Base-by-base conservation (phyloP, 2,113 vertebrate species). In the Thalassoma bifasciatum region DNA sequence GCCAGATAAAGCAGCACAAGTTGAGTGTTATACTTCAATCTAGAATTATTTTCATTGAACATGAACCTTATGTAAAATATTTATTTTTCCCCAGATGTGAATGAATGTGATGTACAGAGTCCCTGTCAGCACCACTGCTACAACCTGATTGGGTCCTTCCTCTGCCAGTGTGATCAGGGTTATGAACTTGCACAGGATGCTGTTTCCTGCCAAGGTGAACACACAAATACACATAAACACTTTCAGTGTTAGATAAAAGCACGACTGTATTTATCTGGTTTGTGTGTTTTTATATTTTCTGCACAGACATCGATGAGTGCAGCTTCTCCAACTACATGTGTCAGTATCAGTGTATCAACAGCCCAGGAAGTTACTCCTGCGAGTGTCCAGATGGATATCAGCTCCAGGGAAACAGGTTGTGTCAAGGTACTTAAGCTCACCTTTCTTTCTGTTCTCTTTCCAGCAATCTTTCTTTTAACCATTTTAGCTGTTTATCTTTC, bases 331-430 rank as follows among this genome's bases (percentile, higher is more conserved):
- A 91, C 86, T 98, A 96, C 63, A 72, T 97, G 66, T 99, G 97
- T 82, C 96, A 98, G 62, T 97, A 95, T 79, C 96, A 97, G 50
- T 99, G 97, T 87, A 93, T 97, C 56, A 99, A 99, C 21, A 95
- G 92, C 81, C 96, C 96, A 57, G 97, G 97, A 38, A 95, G 95
- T 80, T 99, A 96, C 87, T 94, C 95, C 0, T 99, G 97, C 2
- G 89, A 95, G 81, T 99, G 97, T 78, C 97, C 97, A 3, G 95
- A 97, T 30, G 97, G 97, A 76, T 99, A 98, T 88, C 95, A 97
- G 79, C 94, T 97, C 66, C 94, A 96, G 36, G 94, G 95, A 88
- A 93, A 93, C 81, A 94, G 96, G 86, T 92, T 95, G 42, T 99
- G 97, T 88, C 96, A 98, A 91, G 97, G 97, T 99, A 93, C 50